phyloP scores from a whole-genome alignment of 2,113 vertebrate species.

The Pao palembangensis region DNA sequence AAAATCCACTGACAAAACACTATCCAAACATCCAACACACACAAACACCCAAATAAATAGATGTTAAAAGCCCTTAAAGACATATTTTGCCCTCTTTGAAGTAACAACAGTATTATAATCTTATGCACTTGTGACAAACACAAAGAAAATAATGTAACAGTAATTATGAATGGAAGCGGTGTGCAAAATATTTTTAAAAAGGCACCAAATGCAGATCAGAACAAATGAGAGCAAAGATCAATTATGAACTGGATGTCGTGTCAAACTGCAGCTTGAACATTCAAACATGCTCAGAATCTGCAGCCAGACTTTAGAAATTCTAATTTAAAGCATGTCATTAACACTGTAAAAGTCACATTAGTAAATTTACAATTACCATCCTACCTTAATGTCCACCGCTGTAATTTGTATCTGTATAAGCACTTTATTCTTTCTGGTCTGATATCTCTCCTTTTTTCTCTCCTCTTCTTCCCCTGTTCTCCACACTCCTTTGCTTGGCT shows the following conservation, averaged over 20 bases:
- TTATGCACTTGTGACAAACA: neutral
- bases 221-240: neutral
- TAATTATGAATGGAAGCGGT: neutral
- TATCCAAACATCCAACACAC: constrained; percentile 35
- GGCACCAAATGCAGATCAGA: neutral
- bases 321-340: neutral
- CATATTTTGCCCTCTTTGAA: neutral
- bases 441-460: constrained; percentile 37
- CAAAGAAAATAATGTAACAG: neutral
- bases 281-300: neutral
- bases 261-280: too few species aligned
- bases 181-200: neutral
- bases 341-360: neutral
- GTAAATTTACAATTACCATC: neutral
- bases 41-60: constrained; percentile 16
- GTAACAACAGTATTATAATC: neutral
- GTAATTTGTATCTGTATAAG: too few species aligned
- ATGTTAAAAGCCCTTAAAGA: neutral
- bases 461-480: constrained; percentile 22
- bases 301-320: neutral
- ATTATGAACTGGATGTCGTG: too few species aligned
- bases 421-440: constrained; percentile 1
- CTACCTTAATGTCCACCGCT: neutral
- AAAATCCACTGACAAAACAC: constrained; percentile 57
- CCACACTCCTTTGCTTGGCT: constrained; percentile 33